phyloP scores from a whole-genome alignment of 2,113 vertebrate genomes.

The Engystomops pustulosus region DNA sequence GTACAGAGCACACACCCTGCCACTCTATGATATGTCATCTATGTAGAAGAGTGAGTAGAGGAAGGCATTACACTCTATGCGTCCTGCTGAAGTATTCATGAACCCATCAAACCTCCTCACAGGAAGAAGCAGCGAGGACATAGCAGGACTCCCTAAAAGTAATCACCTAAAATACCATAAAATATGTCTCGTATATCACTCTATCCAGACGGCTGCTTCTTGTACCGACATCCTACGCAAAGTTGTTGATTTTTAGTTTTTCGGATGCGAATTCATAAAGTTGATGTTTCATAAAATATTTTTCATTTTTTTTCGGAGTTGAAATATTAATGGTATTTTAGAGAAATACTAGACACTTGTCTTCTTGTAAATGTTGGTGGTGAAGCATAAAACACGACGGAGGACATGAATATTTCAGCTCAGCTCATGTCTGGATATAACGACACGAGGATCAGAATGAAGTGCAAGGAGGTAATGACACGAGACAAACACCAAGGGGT shows the following conservation, averaged over 20 bases:
- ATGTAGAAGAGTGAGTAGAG: not conserved
- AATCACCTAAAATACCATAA: not conserved
- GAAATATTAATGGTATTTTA: not conserved
- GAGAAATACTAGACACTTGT: not conserved
- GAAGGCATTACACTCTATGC: not conserved
- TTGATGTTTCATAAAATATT: constrained; percentile 7
- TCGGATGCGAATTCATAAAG: not conserved
- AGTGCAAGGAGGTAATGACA: too few species aligned
- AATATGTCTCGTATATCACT: not conserved
- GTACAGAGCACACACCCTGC: not conserved
- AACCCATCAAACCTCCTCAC: constrained; percentile 19
- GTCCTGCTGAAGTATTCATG: constrained; percentile 44
- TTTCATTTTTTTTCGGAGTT: not conserved
- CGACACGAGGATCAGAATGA: not conserved
- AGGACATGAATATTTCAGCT: not conserved
- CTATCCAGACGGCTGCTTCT: not conserved
- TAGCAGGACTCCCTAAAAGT: not conserved
- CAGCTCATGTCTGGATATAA: not conserved
- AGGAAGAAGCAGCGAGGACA: not conserved
- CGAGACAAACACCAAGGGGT: too few species aligned
- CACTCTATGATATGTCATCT: not conserved
- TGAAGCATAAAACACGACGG: not conserved
- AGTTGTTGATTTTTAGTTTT: constrained; percentile 4
- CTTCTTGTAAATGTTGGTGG: not conserved
- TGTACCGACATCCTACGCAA: not conserved